Percentiles rank a stretch among this genome's conserved stretches.
phyloP scores from a whole-genome alignment of 2,888 invertebrate genomes.

The Oscheius sp. region DNA sequence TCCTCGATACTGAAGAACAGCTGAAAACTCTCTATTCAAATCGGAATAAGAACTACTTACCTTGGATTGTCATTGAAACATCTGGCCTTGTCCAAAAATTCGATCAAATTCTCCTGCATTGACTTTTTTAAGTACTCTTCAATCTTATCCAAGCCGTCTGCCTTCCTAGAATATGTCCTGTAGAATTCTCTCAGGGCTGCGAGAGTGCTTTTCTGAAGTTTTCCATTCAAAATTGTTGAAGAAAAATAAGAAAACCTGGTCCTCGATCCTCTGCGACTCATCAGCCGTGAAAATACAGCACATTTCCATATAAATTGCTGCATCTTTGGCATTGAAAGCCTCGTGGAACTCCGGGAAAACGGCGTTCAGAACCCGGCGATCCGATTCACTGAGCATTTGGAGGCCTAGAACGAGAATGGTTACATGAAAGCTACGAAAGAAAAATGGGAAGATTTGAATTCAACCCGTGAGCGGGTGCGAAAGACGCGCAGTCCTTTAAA shows the following conservation, averaged over 20 bases:
- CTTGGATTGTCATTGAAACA: not conserved
- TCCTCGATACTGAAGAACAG: too few relatives aligned
- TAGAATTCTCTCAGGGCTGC: constrained; percentile 11
- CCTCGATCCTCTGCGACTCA: constrained; percentile 25
- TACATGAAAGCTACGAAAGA: too few relatives aligned
- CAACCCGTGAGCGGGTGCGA: too few relatives aligned
- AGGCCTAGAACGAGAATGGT: too few relatives aligned
- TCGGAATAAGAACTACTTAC: too few relatives aligned
- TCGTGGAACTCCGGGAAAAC: constrained; percentile 26
- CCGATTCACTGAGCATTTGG: constrained; percentile 31
- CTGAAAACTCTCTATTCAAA: too few relatives aligned
- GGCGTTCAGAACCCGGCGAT: constrained; percentile 33
- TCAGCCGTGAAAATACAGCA: constrained; percentile 23
- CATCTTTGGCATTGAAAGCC: constrained; percentile 36
- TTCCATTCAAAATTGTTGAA: not conserved
- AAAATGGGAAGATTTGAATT: too few relatives aligned
- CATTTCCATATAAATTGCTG: constrained; percentile 33
- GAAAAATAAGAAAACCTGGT: constrained; percentile 6
- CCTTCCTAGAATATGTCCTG: not conserved
- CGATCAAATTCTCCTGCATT: constrained; percentile 10
- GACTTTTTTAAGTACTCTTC: not conserved
- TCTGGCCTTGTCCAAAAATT: not conserved
- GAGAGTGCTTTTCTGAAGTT: constrained; percentile 11
- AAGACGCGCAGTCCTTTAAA: too few relatives aligned
- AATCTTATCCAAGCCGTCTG: not conserved